Evolutionary conservation across 2,113 vertebrate species (phyloP), one percentile per base, ranked within the genome.

Genomic region (Panurus biarmicus): DNA sequence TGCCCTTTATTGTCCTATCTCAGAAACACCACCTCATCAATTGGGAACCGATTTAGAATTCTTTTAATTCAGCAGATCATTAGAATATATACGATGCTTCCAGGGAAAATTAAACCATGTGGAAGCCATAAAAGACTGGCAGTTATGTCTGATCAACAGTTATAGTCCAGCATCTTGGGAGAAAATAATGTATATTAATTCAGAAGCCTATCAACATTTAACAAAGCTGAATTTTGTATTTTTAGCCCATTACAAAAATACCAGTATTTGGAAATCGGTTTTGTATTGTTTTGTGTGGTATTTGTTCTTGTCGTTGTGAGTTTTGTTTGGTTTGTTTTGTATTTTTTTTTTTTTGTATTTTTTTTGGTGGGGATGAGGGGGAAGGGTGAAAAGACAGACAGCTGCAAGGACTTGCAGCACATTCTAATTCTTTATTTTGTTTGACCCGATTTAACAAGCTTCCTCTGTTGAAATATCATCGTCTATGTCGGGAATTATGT

Each of bases 391-490:
- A 85, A 89, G 73, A 85, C 85, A 94, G 83, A 65, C 85, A 97
- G 81, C 82, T 93, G 85, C 70, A 93, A 87, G 47, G 76, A 89
- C 73, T 88, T 88, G 83, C 56, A 89, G 70, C 88, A 89, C 84
- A 87, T 94, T 89, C 73, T 20, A 62, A 62, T 79, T 86, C 90
- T 95, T 85, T 89, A 90, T 93, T 94, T 96, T 96, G 61, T 90
- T 96, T 96, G 96, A 95, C 92, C 92, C 82, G 92, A 93, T 88
- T 95, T 91, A 92, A 82, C 88, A 66, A 95, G 89, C 89, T 96
- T 97, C 94, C 92, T 96, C 80, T 95, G 93, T 90, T 95, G 92
- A 96, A 96, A 97, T 96, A 96, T 76, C 94, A 96, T 50, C n/a
- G 35, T 76, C 95, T 95, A 87, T 92, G 92, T 89, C 61, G 84